These are phyloP conservation scores for Lycaon pictus DNA, from an alignment of 2,113 vertebrate species.

Conservation along the genomic window DNA sequence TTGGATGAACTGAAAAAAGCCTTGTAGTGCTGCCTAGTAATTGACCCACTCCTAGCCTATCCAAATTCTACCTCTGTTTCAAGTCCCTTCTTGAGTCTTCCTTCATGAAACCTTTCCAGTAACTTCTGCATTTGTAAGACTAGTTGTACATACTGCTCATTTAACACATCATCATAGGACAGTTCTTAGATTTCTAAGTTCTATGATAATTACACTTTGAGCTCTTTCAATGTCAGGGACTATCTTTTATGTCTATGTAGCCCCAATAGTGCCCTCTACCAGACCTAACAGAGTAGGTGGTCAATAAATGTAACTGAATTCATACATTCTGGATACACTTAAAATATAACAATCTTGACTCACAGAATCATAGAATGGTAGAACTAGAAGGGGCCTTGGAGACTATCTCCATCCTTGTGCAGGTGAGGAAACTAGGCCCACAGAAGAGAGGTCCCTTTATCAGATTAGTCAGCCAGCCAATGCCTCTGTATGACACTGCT, in stretches of 20 bases:
- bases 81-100: constrained; percentile 46
- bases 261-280: not conserved
- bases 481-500: not conserved
- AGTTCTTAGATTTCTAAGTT: constrained; percentile 56
- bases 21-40: constrained; percentile 62
- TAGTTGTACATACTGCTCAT: constrained; percentile 22
- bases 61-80: constrained; percentile 24
- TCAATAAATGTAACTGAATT: constrained; percentile 42
- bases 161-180: constrained; percentile 25
- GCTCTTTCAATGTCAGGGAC: constrained; percentile 36
- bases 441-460: constrained; percentile 36
- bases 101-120: constrained; percentile 31
- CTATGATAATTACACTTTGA: not conserved
- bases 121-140: constrained; percentile 11
- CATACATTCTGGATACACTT: constrained; percentile 50
- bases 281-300: not conserved
- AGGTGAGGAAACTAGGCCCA: constrained; percentile 34
- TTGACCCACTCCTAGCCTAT: constrained; percentile 45
- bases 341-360: constrained; percentile 38
- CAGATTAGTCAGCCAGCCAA: not conserved
- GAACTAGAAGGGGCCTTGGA: constrained; percentile 9
- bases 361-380: constrained; percentile 45
- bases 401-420: not conserved
- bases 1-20: constrained; percentile 49
- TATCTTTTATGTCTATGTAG: constrained; percentile 17